These are phyloP conservation scores for Andrena cerasifolii DNA, from an alignment of 1,140 invertebrate species.

Conservation along the genomic window DNA sequence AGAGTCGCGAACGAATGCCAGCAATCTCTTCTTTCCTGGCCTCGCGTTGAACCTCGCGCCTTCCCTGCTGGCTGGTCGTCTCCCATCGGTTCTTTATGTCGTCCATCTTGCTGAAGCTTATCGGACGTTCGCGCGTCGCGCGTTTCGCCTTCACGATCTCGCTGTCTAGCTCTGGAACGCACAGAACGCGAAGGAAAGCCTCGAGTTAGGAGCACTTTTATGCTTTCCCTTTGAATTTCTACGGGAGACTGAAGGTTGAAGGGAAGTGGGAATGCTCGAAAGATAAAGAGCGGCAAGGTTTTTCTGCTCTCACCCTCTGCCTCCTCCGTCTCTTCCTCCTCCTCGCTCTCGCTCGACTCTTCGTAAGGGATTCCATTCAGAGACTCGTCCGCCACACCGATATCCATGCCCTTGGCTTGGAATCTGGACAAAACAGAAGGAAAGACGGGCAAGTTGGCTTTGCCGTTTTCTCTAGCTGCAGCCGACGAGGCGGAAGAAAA, in stretches of 20 bases:
- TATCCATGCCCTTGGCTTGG: conserved; percentile 91
- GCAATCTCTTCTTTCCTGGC: conserved; percentile 94
- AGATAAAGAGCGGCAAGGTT: too few relatives aligned
- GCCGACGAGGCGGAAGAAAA: not conserved
- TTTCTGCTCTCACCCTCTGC: conserved; percentile 73
- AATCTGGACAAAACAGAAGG: conserved; percentile 85
- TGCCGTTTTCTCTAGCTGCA: not conserved
- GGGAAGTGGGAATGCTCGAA: too few relatives aligned
- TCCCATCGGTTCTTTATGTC: conserved; percentile 92
- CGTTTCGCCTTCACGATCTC: conserved; percentile 83
- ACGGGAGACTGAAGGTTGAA: too few relatives aligned
- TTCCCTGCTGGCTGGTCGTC: conserved; percentile 84
- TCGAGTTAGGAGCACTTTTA: too few relatives aligned
- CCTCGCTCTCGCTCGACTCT: conserved; percentile 86
- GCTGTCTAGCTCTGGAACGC: conserved; percentile 76
- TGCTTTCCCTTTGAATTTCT: too few relatives aligned
- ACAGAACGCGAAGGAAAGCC: not conserved
- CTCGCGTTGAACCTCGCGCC: conserved; percentile 87
- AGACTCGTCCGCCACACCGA: conserved; percentile 89
- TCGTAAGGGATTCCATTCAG: conserved; percentile 87
- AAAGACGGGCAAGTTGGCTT: conserved; percentile 27
- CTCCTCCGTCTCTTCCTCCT: conserved; percentile 83
- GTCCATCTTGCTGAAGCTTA: conserved; percentile 92
- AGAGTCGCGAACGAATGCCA: conserved; percentile 90
- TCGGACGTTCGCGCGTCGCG: conserved; percentile 86